phyloP scores from a whole-genome alignment of 2,113 vertebrate species.

The Oplegnathus fasciatus region DNA sequence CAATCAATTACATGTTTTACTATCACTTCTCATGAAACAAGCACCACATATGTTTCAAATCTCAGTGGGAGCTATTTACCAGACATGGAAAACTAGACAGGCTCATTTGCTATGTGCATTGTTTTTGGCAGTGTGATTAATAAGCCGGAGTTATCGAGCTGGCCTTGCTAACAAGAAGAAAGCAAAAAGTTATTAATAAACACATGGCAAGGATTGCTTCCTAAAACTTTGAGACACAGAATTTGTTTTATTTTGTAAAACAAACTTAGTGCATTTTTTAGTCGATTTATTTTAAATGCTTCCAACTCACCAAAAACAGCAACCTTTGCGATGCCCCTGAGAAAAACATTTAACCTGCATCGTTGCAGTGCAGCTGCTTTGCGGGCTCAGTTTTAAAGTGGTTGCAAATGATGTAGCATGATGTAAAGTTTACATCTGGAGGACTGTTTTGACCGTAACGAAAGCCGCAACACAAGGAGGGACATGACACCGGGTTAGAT shows the following conservation, averaged over 20 bases:
- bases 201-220: not conserved
- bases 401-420: too few relatives aligned
- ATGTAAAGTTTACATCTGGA: not conserved
- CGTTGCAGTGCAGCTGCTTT: conserved; percentile 9
- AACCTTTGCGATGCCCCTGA: conserved; percentile 19
- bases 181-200: conserved; percentile 24
- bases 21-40: conserved; percentile 27
- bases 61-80: conserved; percentile 46
- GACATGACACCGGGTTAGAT: too few relatives aligned
- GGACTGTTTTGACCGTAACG: not conserved
- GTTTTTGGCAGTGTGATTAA: conserved; percentile 51
- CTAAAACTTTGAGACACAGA: not conserved
- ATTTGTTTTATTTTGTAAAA: conserved; percentile 13
- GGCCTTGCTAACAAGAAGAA: conserved; percentile 36
- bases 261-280: not conserved
- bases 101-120: conserved; percentile 46
- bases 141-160: conserved; percentile 42
- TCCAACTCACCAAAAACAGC: conserved; percentile 3
- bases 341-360: conserved; percentile 35
- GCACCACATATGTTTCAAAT: conserved; percentile 49
- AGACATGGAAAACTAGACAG: conserved; percentile 35
- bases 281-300: not conserved
- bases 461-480: too few relatives aligned
- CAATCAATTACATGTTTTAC: conserved; percentile 46
- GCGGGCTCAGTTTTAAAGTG: not conserved